phyloP scores from a whole-genome alignment of 2,113 vertebrate genomes.

The Notiomystis cincta region DNA sequence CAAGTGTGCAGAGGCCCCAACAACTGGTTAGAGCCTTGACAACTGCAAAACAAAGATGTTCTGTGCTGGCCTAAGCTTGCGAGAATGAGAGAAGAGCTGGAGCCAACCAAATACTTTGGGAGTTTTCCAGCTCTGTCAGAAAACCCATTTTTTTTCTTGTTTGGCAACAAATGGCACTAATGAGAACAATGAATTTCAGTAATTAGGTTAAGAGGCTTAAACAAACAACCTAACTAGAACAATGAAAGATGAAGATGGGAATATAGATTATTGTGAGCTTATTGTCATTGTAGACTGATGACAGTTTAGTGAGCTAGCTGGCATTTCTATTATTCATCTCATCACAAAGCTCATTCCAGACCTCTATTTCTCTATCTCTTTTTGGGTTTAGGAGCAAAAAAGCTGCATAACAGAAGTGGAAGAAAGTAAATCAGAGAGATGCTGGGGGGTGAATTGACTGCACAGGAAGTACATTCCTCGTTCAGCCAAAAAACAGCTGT shows the following conservation, averaged over 20 bases:
- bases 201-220: conserved; percentile 59
- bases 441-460: neutral
- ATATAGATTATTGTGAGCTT: conserved; percentile 41
- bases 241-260: conserved; percentile 44
- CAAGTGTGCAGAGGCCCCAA: neutral
- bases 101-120: neutral
- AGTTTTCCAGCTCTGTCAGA: neutral
- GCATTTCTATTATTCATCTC: neutral
- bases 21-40: conserved; percentile 13
- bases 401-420: neutral
- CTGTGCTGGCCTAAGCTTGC: neutral
- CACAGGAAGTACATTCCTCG: neutral
- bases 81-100: neutral
- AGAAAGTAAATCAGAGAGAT: neutral
- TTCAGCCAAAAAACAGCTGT: conserved; percentile 15
- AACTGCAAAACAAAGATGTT: conserved; percentile 38
- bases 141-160: neutral
- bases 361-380: neutral
- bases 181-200: conserved; percentile 41
- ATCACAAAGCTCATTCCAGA: neutral
- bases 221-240: conserved; percentile 44
- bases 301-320: neutral
- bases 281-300: conserved; percentile 34
- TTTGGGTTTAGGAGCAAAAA: neutral
- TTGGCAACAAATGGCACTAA: conserved; percentile 53